phyloP scores from a whole-genome alignment of 2,888 invertebrate genomes.

The Myopa tessellatipennis region DNA sequence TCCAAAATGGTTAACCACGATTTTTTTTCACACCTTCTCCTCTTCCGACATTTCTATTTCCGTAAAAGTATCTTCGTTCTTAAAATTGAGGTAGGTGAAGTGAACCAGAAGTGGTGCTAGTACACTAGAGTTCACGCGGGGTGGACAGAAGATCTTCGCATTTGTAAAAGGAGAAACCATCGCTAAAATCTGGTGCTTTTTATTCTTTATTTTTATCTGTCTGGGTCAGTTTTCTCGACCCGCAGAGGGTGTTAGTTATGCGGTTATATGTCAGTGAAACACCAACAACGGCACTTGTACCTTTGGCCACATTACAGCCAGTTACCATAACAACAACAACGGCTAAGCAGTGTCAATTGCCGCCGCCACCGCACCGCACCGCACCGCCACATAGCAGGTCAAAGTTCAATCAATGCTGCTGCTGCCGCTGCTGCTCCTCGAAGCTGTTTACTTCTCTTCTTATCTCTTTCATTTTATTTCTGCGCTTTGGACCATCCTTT shows the following conservation, averaged over 20 bases:
- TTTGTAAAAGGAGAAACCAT: conserved; percentile 4
- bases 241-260: conserved; percentile 23
- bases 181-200: neutral
- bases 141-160: neutral
- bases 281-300: conserved; percentile 5
- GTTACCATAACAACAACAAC: neutral
- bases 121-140: neutral
- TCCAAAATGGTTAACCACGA: too few relatives aligned
- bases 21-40: too few relatives aligned
- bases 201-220: neutral
- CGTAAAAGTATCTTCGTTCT: neutral
- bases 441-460: conserved; percentile 12
- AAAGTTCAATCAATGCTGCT: conserved; percentile 24
- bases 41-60: neutral
- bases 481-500: neutral
- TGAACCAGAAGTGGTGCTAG: too few relatives aligned
- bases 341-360: conserved; percentile 23
- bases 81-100: neutral
- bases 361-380: neutral
- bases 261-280: neutral
- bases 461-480: neutral
- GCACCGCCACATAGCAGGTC: conserved; percentile 14
- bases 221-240: conserved; percentile 3
- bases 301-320: neutral
- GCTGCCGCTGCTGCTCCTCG: neutral